A percentile compares a stretch with the other conserved stretches of the same genome.
These are phyloP conservation scores for Heliopora coerulea DNA, from an alignment of 92 coral and sea anemone genomes.

Conservation along the genomic window DNA sequence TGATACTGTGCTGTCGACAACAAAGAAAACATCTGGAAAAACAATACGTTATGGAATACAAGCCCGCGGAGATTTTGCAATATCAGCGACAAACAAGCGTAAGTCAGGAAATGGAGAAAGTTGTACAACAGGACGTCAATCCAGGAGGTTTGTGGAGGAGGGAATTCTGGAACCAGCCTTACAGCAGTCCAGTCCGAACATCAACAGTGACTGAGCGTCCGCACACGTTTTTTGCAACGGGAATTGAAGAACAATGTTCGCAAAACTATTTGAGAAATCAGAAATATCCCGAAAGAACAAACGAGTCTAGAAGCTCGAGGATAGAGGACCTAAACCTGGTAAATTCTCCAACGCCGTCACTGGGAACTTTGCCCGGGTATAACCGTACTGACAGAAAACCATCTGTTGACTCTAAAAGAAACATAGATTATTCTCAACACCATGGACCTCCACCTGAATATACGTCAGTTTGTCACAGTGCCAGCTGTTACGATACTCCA, in stretches of 20 bases:
- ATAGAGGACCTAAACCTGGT: conserved; percentile 2
- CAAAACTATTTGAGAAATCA: background rate
- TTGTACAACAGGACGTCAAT: background rate
- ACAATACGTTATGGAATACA: conserved; percentile 15
- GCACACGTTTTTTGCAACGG: background rate
- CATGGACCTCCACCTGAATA: background rate
- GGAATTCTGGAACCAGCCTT: background rate
- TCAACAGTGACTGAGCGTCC: background rate
- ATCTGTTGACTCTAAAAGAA: conserved; percentile 12
- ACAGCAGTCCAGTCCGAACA: background rate
- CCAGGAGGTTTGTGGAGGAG: too few relatives aligned
- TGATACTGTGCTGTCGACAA: conserved; percentile 25
- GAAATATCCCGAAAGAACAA: background rate
- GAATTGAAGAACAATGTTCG: background rate
- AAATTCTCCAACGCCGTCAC: conserved; percentile 5
- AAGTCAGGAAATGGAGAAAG: conserved; percentile 22
- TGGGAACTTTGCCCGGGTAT: background rate
- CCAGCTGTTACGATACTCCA: background rate
- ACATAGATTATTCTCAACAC: conserved; percentile 2
- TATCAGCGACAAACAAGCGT: background rate
- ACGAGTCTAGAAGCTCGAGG: background rate
- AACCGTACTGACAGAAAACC: background rate
- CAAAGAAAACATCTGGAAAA: conserved; percentile 36
- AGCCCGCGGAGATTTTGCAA: conserved; percentile 7
- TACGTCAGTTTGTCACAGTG: too few relatives aligned